Conservation (phyloP, 2,888 invertebrate genomes). For the Rhynchonema sp. region DNA sequence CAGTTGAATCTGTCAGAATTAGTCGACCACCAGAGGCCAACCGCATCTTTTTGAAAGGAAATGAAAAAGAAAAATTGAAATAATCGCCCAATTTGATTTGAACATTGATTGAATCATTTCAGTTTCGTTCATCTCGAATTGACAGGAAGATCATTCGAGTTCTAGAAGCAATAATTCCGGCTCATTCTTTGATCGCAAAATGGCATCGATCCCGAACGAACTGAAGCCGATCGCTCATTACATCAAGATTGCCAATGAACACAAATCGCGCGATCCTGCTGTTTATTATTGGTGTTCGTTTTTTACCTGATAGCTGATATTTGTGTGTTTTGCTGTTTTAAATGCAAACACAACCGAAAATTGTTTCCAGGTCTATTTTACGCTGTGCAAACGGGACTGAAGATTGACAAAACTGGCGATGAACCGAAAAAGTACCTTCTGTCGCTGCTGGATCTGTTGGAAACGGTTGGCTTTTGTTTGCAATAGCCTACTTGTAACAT, state of each 20-base stretch:
- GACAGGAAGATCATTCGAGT: too few species aligned
- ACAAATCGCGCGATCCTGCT: slow-evolving; percentile 67
- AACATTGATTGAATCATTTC: too few species aligned
- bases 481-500: too few species aligned
- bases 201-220: slow-evolving; percentile 32
- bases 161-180: too few species aligned
- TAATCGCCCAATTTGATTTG: too few species aligned
- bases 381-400: slow-evolving; percentile 68
- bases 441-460: slow-evolving; percentile 5
- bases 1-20: too few species aligned
- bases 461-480: not conserved
- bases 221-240: slow-evolving; percentile 71
- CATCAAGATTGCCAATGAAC: slow-evolving; percentile 71
- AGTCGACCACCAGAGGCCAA: too few species aligned
- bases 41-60: too few species aligned
- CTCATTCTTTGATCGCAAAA: too few species aligned
- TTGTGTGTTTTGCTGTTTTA: not conserved
- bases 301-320: slow-evolving; percentile 9
- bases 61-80: too few species aligned
- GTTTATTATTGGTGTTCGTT: slow-evolving; percentile 61
- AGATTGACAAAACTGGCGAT: slow-evolving; percentile 59
- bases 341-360: too few species aligned
- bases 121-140: too few species aligned
- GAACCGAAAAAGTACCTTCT: slow-evolving; percentile 56
- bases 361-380: slow-evolving; percentile 51